A percentile compares a stretch with the other conserved stretches of the same genome.
Evolutionary conservation across 2,888 invertebrate species (phyloP).

Genomic region (Charanyca ferruginea): DNA sequence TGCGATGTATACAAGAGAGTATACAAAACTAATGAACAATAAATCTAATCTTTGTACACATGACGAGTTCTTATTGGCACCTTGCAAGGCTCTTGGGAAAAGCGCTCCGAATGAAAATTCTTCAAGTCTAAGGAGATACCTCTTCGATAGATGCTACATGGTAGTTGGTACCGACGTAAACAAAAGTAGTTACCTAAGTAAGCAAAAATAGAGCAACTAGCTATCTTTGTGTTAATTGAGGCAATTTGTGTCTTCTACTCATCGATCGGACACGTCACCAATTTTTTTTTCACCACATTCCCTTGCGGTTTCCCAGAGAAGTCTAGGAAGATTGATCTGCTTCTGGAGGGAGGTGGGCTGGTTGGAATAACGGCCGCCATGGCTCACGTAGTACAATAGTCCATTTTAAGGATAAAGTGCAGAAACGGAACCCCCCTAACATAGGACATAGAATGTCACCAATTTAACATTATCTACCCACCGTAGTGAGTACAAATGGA

Average conservation of each 20-base stretch:
- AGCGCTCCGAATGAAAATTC: conserved; percentile 16
- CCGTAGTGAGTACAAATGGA: conserved; percentile 24
- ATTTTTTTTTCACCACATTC: too few species aligned
- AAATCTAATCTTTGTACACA: conserved; percentile 28
- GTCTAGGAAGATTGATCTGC: too few species aligned
- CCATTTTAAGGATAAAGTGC: too few species aligned
- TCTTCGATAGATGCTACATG: background rate
- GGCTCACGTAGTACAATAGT: too few species aligned
- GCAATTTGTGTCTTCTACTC: background rate
- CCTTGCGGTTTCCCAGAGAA: too few species aligned
- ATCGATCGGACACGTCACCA: conserved; percentile 2
- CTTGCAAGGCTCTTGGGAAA: background rate
- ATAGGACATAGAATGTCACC: too few species aligned
- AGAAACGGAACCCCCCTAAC: too few species aligned
- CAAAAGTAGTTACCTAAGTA: background rate
- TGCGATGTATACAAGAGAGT: conserved; percentile 20
- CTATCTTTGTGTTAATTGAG: background rate
- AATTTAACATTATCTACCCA: background rate
- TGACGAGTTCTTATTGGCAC: conserved; percentile 5
- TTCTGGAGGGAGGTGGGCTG: too few species aligned
- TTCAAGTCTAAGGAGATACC: background rate
- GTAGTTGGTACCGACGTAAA: background rate
- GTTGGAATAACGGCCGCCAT: too few species aligned
- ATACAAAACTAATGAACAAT: conserved; percentile 43
- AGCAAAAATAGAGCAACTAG: background rate